Evolutionary conservation across 2,888 invertebrate species (phyloP), one percentile per base, ranked within the genome.

Genomic region (Sericinus montela): DNA sequence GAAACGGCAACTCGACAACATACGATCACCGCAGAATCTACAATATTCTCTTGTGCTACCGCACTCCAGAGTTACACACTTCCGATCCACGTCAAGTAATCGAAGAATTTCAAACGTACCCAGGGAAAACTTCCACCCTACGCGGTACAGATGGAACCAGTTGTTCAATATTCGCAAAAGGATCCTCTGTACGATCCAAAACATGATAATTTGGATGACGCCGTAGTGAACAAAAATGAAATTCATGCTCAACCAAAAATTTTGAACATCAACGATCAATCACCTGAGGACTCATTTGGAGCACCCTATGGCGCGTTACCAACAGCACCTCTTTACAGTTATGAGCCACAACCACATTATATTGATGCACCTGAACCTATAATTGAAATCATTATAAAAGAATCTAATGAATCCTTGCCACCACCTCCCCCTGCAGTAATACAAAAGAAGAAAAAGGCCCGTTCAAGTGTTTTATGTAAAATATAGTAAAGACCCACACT

Each of bases 381-480:
- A 14, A 97, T 97, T 62, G 97, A 97, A 82, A 97, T 97, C 58
- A 97, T 97, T 53, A 96, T 97, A 44, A 96, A 95, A 67, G 96
- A 97, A 75, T 95, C 96, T 0, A 97, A 97, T 69, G 94, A 95
- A 65, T 91, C 94, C 0, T 71, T 95, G 1, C 93, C 95, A 1
- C 91, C 94, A 1, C 90, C 91, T 3, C 91, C 91, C 1, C 84
- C 90, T 7, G 90, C 89, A 1, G 87, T 89, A 11, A 76, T 90
- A 10, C 76, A 62, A 10, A 87, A 87, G 62, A 88, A 85, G 63
- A 89, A 90, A 56, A 95, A 95, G 68, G 69, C 95, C 96, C 23
- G 95, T 96, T 32, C 96, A 97, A 65, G 97, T 97, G 0, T 97
- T 95, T 72, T 97, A 96, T 69, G 96, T 97, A 0, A 96, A 96